Base-by-base conservation (phyloP, 2,797 vertebrate genomes). In the Iguana delicatissima region DNA sequence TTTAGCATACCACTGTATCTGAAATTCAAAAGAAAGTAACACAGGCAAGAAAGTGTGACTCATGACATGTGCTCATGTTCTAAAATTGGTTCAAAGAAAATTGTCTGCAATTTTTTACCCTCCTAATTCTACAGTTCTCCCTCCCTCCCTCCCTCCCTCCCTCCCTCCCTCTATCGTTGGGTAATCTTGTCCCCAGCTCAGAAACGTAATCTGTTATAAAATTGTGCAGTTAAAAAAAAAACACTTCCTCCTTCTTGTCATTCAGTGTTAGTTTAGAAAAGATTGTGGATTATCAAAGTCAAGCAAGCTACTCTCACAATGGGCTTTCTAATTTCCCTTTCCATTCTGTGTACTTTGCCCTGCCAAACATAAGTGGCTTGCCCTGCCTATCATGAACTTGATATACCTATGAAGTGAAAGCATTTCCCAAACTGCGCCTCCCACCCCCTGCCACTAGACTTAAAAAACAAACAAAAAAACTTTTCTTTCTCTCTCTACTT, bases 301-400 rank as follows among this genome's bases (percentile, higher is more conserved):
- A 79, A 55, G 50, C 46, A 86, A 86, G 69, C 22, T 76, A 55
- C 20, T 29, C 8, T 55, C 85, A 82, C n/a, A 73, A 73, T 74
- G 80, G 67, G 38, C 18, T 90, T 90, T 69, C 29, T 18, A 24
- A 22, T 88, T 89, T 62, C 86, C 20, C 24, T 94, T 95, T 94
- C 84, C 90, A 90, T 72, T 94, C 85, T 22, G 42, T 82, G 46
- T 91, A 55, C 91, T 92, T 94, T 95, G 92, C 86, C 86, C 91
- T 89, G 92, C 90, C 93, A 93, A 94, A 91, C 80, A 93, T 87
- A 92, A 89, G 12, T 1, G 46, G 0, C 87, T 55, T 89, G 93
- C 87, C 67, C 84, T 94, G 77, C 76, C 50, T 59, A n/a, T 87
- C 91, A 89, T 89, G 88, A 90, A 93, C 91, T 88, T 87, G 24